These are phyloP conservation scores for Kryptolebias marmoratus DNA, from an alignment of 2,113 vertebrate species.

Conservation along the genomic window DNA sequence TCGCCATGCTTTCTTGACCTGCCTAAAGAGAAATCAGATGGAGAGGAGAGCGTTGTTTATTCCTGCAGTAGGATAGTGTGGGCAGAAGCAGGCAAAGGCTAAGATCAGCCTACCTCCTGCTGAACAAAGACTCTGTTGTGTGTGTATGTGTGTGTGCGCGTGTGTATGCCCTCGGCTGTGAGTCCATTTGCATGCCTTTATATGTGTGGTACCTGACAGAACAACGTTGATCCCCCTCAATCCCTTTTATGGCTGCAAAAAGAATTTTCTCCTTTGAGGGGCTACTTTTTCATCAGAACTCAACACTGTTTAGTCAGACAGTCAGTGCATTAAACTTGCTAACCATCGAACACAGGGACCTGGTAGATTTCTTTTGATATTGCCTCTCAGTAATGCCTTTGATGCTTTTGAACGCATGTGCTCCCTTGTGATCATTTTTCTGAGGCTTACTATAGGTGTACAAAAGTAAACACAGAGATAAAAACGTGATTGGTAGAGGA, in stretches of 20 bases:
- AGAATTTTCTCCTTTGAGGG: conserved; percentile 29
- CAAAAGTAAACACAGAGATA: conserved; percentile 23
- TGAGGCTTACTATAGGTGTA: conserved; percentile 10
- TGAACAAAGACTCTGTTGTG: conserved; percentile 49
- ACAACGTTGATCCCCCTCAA: conserved; percentile 22
- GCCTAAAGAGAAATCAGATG: neutral
- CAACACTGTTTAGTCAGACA: conserved; percentile 43
- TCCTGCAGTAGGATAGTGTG: conserved; percentile 20
- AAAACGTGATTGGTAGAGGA: neutral
- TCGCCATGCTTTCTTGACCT: neutral
- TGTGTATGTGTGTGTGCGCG: conserved; percentile 7
- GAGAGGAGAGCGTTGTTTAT: conserved; percentile 17
- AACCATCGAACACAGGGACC: conserved; percentile 22
- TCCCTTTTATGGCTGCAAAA: conserved; percentile 24
- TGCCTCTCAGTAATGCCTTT: conserved; percentile 47
- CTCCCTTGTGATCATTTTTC: conserved; percentile 37
- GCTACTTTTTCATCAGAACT: conserved; percentile 41
- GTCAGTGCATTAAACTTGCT: conserved; percentile 49
- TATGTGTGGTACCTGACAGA: conserved; percentile 32
- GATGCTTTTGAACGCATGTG: conserved; percentile 27
- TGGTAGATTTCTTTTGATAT: conserved; percentile 48
- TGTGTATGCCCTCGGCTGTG: neutral
- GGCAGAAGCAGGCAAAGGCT: conserved; percentile 10
- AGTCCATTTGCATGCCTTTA: neutral
- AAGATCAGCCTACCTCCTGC: conserved; percentile 23